Evolutionary conservation across 2,797 vertebrate species (phyloP), one percentile per base, ranked within the genome.

Genomic region (Geotrypetes seraphini): DNA sequence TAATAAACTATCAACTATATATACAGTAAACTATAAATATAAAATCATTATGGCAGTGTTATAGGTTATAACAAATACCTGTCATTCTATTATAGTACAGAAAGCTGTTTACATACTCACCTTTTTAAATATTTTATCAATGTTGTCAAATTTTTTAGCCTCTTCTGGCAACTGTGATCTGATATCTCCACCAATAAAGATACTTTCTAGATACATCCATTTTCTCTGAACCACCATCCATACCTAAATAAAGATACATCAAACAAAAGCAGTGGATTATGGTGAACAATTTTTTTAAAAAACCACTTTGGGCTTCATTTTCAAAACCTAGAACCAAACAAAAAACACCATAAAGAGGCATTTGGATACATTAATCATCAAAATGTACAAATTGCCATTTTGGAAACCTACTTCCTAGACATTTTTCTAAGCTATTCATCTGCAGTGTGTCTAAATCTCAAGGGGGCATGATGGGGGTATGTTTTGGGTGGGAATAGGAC

Each of bases 171-270:
- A 77, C 39, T 98, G 95, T 2, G 82, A 81, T 36, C 88, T 57
- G 63, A 97, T 96, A 51, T 99, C 95, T 28, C 83, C 91, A n/a
- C 86, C 80, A 6, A 90, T 87, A 56, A 98, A 99, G 44, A 99
- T 97, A 63, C 87, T 96, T 57, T 96, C 94, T 28, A 99, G 64
- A 51, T 97, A 97, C 86, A 98, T 96, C 96, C 96, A 98, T 70
- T 98, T 99, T 5, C 90, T 76, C 62, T 99, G 96, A 16, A 95
- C 93, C 12, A 87, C 49, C 79, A 91, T 62, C 91, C 91, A 96
- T 21, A 96, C 76, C 96, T 99, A 25, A 12, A 4, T 12, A 6
- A 5, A 10, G 5, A 14, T 12, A 11, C 2, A 12, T 3, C 17
- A 40, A 36, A 36, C 22, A 34, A 23, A 5, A 0, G 5, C 4